Base-by-base conservation (phyloP, 2,888 invertebrate genomes). In the Tubiluchus corallicola region DNA sequence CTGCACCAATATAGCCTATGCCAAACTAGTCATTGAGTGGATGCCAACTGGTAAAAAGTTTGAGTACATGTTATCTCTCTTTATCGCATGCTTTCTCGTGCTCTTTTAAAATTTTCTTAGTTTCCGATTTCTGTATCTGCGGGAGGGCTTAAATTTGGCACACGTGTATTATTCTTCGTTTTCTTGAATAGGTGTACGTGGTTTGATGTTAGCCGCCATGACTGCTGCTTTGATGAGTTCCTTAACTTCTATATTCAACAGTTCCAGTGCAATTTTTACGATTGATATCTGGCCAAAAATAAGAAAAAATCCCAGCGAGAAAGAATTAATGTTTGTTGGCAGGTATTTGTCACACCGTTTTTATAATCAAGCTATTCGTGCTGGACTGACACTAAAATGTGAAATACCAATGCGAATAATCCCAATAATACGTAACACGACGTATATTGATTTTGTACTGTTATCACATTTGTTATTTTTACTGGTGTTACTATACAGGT, bases 171-270 rank as follows among this genome's bases (percentile, higher is more conserved):
- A n/a, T n/a, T n/a, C n/a, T n/a, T n/a, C n/a, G n/a, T n/a, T n/a
- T n/a, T n/a, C n/a, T n/a, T n/a, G n/a, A n/a, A n/a, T n/a, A 59
- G 62, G 60, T n/a, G 48, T 56, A 29, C 49, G 62, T 16, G 69
- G 69, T 2, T 51, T 70, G 39, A 70, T 70, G 68, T 50, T 70
- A 51, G 65, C 68, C 2, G 69, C 68, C 5, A 70, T 69, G 68
- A 57, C 70, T 58, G 67, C 68, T 1, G 68, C 68, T 16, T 55
- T 69, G 5, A 66, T 69, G 58, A 67, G 67, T 21, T 67, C 67
- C 2, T 53, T 69, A 41, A 68, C 68, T 9, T 68, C 68, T 40
- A 67, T 68, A 44, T 69, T 69, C 57, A 68, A 69, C 58, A 63
- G 63, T 47, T 60, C 64, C 49, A 63, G 65, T 45, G 68, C 69